Evolutionary conservation across 2,113 vertebrate species (phyloP), one percentile per base, ranked within the genome.

Genomic region (Mesoclemmys tuberculata): DNA sequence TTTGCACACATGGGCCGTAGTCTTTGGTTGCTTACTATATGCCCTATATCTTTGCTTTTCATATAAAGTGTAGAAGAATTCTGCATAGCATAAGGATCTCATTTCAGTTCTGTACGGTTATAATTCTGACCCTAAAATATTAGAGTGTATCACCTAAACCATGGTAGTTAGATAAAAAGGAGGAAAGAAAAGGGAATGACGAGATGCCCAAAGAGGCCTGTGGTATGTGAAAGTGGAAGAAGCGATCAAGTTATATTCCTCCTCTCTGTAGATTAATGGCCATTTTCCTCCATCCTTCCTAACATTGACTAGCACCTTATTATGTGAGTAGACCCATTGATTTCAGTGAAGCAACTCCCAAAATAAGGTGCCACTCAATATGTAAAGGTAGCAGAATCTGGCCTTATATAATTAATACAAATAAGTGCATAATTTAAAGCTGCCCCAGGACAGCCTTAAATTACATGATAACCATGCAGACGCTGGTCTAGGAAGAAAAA

Each of bases 401-500:
- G 90, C 95, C 85, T 68, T 82, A 41, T 85, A 54, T 96, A 96
- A 97, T 96, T 95, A 97, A 95, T 92, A 97, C 71, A 98, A 98
- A 97, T 95, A 97, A 87, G 96, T 97, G 93, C 96, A 98, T 97
- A 96, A 97, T 97, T 97, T 97, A 96, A 96, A 95, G 95, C 90
- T 96, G 96, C 95, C 95, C 96, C 95, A 96, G 93, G 96, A 98
- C 93, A 97, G 85, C 82, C 94, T 96, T 97, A 95, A 97, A 97
- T 98, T 97, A 97, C 93, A 95, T 58, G 90, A 93, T 97, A 98
- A 97, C 96, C 95, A 88, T 96, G 96, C 96, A 97, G 93, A 89
- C 80, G 55, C 54, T 94, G 94, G 94, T 92, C 95, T 85, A 95
- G 95, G 95, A 97, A 97, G 58, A 91, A 96, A 97, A 97, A 97